These are phyloP conservation scores for Urocitellus parryii DNA, from an alignment of 2,113 vertebrate species.

Conservation along the genomic window DNA sequence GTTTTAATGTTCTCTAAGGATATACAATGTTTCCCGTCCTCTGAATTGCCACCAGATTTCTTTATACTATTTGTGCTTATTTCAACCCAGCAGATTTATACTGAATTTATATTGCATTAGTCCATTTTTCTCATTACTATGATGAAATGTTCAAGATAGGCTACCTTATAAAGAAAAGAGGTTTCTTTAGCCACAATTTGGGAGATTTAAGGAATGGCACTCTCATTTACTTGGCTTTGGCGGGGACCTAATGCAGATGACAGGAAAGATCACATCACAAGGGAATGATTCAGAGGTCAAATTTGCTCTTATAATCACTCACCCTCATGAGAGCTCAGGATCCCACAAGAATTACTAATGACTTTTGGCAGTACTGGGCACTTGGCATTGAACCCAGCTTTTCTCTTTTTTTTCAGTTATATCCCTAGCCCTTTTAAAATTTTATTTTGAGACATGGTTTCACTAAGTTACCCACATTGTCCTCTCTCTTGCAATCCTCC, in stretches of 20 bases:
- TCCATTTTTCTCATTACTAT: neutral
- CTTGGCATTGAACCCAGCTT: too few species aligned
- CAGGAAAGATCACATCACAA: neutral
- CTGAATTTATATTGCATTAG: neutral
- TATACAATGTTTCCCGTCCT: neutral
- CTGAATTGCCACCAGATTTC: neutral
- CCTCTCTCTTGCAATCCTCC: neutral
- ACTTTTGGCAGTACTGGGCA: too few species aligned
- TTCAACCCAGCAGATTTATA: neutral
- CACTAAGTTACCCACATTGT: neutral
- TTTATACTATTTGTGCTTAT: neutral
- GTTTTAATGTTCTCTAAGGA: slow-evolving; percentile 1
- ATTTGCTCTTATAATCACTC: neutral
- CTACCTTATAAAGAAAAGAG: neutral
- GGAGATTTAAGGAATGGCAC: neutral
- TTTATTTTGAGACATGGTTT: neutral
- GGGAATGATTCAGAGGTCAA: neutral
- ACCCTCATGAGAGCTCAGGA: neutral
- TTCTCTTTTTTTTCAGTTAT: neutral
- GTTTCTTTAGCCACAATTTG: neutral
- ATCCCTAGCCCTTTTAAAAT: neutral
- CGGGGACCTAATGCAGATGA: neutral
- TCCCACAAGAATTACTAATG: neutral
- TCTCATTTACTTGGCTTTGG: neutral
- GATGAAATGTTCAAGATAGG: neutral